Conservation (phyloP, 2,113 vertebrate species). For the Pterocles orientalis region DNA sequence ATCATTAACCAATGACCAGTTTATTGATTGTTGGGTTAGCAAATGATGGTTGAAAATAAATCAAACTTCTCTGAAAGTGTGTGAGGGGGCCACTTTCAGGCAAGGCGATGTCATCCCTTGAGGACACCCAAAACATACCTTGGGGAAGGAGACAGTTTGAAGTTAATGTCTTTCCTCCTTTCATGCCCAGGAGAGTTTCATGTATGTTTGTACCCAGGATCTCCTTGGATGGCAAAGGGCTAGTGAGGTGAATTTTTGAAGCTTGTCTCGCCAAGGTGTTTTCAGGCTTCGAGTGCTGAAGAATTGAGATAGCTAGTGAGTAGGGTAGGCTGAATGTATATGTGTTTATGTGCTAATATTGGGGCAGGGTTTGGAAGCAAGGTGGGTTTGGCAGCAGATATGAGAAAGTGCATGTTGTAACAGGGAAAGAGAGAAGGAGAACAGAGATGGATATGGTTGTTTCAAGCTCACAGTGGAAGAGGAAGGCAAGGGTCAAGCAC, state of each 20-base stretch:
- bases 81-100: neutral
- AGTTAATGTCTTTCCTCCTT: neutral
- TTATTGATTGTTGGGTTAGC: neutral
- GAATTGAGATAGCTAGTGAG: neutral
- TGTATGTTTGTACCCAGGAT: neutral
- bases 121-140: neutral
- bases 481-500: neutral
- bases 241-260: neutral
- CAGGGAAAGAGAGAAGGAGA: neutral
- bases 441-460: neutral
- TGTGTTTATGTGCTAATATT: neutral
- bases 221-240: neutral
- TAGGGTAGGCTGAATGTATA: neutral
- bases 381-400: neutral
- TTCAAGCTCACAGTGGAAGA: neutral
- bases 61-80: neutral
- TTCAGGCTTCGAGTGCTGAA: neutral
- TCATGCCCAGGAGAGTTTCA: neutral
- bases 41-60: neutral
- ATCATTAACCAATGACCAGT: neutral
- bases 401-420: neutral
- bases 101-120: neutral
- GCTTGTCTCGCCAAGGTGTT: neutral
- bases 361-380: neutral
- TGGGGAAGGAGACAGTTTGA: neutral